Evolutionary conservation across 2,888 invertebrate species (phyloP).

Genomic region (Limnephilus auricula): DNA sequence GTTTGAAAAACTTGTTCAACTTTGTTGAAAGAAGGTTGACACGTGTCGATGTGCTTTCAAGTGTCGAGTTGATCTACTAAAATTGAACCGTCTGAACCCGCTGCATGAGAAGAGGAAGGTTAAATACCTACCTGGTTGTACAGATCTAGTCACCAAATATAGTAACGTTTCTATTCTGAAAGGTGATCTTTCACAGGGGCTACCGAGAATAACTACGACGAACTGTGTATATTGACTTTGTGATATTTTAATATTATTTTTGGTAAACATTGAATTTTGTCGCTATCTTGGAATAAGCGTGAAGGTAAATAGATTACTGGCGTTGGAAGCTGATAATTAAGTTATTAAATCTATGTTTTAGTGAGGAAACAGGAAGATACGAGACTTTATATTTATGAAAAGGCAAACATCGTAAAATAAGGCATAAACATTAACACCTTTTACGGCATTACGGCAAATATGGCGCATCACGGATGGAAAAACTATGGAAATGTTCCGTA

Average conservation of each 20-base stretch:
- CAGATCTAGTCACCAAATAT: too few relatives aligned
- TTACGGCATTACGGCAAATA: conserved; percentile 39
- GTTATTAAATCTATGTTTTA: not conserved
- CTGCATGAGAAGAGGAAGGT: too few relatives aligned
- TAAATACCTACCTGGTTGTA: too few relatives aligned
- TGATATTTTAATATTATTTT: not conserved
- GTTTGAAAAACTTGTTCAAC: too few relatives aligned
- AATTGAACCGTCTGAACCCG: too few relatives aligned
- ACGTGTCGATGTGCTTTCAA: too few relatives aligned
- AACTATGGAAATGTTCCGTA: not conserved
- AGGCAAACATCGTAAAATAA: conserved; percentile 33
- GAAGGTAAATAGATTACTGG: not conserved
- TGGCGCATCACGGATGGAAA: not conserved
- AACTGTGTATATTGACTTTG: not conserved
- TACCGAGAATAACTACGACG: not conserved
- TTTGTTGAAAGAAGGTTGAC: too few relatives aligned
- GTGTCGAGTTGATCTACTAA: too few relatives aligned
- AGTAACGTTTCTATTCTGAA: not conserved
- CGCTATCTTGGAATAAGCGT: not conserved
- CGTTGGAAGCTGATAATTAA: not conserved
- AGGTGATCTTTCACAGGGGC: too few relatives aligned
- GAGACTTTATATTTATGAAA: conserved; percentile 20
- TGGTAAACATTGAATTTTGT: not conserved
- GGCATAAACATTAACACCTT: conserved; percentile 36
- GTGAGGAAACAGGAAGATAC: not conserved